Evolutionary conservation across 2,113 vertebrate genomes (phyloP), one percentile per base, ranked within the genome.

Genomic region (Melospiza melodia): DNA sequence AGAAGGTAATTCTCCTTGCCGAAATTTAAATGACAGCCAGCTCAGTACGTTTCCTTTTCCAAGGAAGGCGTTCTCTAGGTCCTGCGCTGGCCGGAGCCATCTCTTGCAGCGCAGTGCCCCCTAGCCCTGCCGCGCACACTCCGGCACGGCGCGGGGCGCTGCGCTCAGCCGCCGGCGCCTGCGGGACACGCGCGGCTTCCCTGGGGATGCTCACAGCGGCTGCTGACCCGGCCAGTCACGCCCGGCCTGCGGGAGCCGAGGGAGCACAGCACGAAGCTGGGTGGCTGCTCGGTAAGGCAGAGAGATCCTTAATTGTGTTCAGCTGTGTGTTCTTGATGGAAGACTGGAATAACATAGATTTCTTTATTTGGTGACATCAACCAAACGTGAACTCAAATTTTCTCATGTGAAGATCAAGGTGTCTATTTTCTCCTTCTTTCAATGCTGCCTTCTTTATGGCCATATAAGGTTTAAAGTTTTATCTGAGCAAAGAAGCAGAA

Each of bases 71-170:
- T 43, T 69, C 52, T 44, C 27, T 3, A 12, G 81, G 59, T 8
- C 5, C 0, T 6, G 18, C 18, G 16, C 3, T 22, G 63, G 33
- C 12, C 2, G 39, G 54, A 23, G 2, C 20, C 69, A 95, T 98
- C 89, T 49, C 94, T 97, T 97, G 98, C 93, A 94, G 93, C 12
- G 41, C 87, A 97, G 97, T 94, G 96, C 98, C 98, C 97, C 84
- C 84, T 78, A 78, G 97, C 98, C 93, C 92, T 71, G 90, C 63
- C 46, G 44, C 31, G 10, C 89, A 83, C 80, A 84, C 49, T 39
- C 44, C 13, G 8, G 86, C 62, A 3, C 35, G 13, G 21, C 0
- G 14, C 41, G 14, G 43, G 66, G 18, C 52, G 3, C 74, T 21
- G 25, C 1, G 43, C 76, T 84, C 89, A 12, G 85, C 0, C 81